Conservation (phyloP, 2,888 invertebrate genomes). For the Amblyjoppa fuscipennis region DNA sequence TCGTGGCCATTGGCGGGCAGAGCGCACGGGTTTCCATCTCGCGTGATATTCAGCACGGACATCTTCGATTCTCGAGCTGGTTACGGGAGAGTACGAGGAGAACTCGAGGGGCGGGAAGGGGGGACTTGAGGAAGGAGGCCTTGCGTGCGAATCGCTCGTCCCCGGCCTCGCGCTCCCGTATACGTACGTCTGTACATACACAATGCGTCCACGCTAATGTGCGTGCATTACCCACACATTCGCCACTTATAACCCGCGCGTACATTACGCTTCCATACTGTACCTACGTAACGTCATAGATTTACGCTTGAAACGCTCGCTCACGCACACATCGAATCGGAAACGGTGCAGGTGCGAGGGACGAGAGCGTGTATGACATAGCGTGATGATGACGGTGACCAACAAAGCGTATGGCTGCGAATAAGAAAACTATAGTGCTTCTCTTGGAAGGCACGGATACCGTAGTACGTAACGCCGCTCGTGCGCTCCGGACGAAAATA, state of each 20-base stretch:
- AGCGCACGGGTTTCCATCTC: slow-evolving; percentile 32
- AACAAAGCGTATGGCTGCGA: slow-evolving; percentile 48
- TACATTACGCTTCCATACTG: slow-evolving; percentile 20
- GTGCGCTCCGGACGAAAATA: not conserved
- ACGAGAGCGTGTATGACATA: slow-evolving; percentile 42
- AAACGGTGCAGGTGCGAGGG: slow-evolving; percentile 59
- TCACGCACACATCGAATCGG: slow-evolving; percentile 10
- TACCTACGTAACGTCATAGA: slow-evolving; percentile 21
- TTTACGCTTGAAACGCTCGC: slow-evolving; percentile 37
- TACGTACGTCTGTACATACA: slow-evolving; percentile 19
- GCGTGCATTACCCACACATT: slow-evolving; percentile 30
- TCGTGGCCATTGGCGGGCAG: not conserved
- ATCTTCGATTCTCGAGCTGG: slow-evolving; percentile 62
- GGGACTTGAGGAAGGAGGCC: slow-evolving; percentile 22
- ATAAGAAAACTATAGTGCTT: slow-evolving; percentile 20
- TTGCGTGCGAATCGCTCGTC: slow-evolving; percentile 56
- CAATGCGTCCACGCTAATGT: slow-evolving; percentile 21
- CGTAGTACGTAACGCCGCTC: not conserved
- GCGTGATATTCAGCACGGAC: slow-evolving; percentile 54
- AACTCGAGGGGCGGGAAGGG: not conserved
- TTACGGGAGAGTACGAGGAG: slow-evolving; percentile 46
- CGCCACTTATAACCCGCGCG: not conserved
- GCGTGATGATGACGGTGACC: slow-evolving; percentile 50
- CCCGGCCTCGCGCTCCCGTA: slow-evolving; percentile 52
- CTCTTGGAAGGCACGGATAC: not conserved